phyloP scores from a whole-genome alignment of 2,797 vertebrate genomes.

The Sebastes cheni region DNA sequence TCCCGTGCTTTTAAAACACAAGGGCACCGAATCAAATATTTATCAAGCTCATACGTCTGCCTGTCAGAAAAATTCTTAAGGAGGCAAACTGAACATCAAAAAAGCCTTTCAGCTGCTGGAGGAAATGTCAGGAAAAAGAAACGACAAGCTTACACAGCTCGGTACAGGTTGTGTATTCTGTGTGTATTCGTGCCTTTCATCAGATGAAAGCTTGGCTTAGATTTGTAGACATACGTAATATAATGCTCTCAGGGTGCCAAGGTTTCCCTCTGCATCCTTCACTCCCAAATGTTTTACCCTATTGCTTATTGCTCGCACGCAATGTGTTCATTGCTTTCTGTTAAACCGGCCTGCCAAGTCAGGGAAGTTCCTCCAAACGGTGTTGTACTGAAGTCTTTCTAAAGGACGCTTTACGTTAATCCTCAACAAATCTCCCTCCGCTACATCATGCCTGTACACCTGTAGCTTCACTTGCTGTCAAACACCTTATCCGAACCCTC shows the following conservation, averaged over 20 bases:
- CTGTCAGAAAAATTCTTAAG: conserved; percentile 25
- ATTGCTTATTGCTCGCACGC: neutral
- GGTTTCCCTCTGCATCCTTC: conserved; percentile 9
- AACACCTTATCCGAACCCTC: neutral
- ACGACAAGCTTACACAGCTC: conserved; percentile 7
- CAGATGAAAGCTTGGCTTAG: conserved; percentile 45
- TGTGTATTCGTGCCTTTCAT: conserved; percentile 40
- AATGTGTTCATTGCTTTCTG: neutral
- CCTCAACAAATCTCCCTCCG: neutral
- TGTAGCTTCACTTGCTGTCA: neutral
- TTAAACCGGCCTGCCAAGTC: neutral
- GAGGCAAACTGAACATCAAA: conserved; percentile 51
- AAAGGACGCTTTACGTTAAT: neutral
- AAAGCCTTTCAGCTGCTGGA: conserved; percentile 37
- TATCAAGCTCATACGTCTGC: conserved; percentile 27
- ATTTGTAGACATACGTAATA: conserved; percentile 42
- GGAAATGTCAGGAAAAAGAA: conserved; percentile 28
- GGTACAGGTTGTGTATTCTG: neutral
- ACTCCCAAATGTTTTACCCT: conserved; percentile 19
- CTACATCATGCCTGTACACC: neutral
- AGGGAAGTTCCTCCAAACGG: neutral
- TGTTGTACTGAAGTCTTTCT: neutral
- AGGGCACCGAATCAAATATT: conserved; percentile 46
- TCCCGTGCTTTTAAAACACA: conserved; percentile 23
- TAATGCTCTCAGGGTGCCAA: conserved; percentile 18